phyloP scores from a whole-genome alignment of 2,888 invertebrate species.

The Melikaiella ostensackeni region DNA sequence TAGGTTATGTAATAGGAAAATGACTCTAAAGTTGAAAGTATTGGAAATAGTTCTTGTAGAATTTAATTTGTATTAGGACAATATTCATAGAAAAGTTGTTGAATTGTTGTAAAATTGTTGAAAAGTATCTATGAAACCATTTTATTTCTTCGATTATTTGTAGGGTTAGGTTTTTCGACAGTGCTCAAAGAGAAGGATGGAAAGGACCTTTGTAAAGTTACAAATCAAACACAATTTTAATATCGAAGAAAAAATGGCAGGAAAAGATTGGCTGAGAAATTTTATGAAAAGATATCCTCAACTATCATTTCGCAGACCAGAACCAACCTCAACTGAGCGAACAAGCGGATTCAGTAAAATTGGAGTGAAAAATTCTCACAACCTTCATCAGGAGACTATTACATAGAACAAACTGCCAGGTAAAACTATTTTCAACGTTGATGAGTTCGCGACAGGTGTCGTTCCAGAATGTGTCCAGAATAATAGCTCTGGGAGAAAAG shows the following conservation, averaged over 20 bases:
- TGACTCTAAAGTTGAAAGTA: no score
- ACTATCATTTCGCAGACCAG: conserved; percentile 4
- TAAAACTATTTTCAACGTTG: not conserved
- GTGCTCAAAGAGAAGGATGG: not conserved
- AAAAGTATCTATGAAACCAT: no score
- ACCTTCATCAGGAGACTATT: not conserved
- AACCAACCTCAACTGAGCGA: not conserved
- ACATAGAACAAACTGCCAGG: not conserved
- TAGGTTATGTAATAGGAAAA: no score
- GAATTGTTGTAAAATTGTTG: no score
- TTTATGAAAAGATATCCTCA: conserved; percentile 36
- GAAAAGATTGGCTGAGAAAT: not conserved
- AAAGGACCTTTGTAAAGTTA: conserved; percentile 14
- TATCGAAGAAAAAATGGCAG: not conserved
- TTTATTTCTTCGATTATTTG: no score
- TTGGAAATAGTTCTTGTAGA: no score
- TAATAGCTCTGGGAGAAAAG: conserved; percentile 46
- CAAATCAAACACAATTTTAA: conserved; percentile 27
- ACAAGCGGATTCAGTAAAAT: not conserved
- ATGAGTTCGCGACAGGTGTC: not conserved
- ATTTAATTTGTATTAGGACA: no score
- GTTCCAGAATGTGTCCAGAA: conserved; percentile 8
- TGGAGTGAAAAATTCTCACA: not conserved
- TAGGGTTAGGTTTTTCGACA: no score
- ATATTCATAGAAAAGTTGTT: no score